Evolutionary conservation across 2,797 vertebrate species (phyloP).

Genomic region (Sebastes jordani): DNA sequence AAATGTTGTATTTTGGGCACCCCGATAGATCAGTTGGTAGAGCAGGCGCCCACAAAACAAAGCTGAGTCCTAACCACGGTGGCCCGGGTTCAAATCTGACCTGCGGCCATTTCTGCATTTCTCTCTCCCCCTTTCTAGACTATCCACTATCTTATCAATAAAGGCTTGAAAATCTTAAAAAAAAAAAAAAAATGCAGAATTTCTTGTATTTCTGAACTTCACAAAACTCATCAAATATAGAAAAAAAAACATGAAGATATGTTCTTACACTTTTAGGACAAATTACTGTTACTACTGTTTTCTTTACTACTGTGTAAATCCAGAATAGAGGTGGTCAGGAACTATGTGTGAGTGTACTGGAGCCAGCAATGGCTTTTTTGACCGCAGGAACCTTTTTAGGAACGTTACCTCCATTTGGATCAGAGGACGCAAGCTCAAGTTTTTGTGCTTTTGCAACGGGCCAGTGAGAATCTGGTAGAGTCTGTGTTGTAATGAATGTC

Average conservation of each 20-base stretch:
- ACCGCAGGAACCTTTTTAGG: not conserved
- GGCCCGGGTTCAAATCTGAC: too few relatives aligned
- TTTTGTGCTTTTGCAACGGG: not conserved
- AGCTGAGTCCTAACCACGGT: too few relatives aligned
- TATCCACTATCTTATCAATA: too few relatives aligned
- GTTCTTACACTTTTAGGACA: not conserved
- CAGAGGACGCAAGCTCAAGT: not conserved
- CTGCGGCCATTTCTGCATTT: too few relatives aligned
- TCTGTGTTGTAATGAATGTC: too few relatives aligned
- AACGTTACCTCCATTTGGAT: not conserved
- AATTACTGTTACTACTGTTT: not conserved
- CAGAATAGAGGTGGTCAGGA: not conserved
- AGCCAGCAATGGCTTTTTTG: not conserved
- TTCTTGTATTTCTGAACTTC: not conserved
- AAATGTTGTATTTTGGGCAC: too few relatives aligned
- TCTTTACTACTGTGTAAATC: not conserved
- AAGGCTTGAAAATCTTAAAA: too few relatives aligned
- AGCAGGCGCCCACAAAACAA: too few relatives aligned
- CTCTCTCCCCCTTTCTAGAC: too few relatives aligned
- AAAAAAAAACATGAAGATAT: not conserved
- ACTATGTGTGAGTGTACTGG: not conserved
- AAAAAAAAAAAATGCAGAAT: not conserved
- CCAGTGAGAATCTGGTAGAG: not conserved
- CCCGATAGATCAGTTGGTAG: too few relatives aligned
- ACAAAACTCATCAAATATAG: not conserved